phyloP scores from a whole-genome alignment of 2,113 vertebrate genomes.

The Apodemus speciosus region DNA sequence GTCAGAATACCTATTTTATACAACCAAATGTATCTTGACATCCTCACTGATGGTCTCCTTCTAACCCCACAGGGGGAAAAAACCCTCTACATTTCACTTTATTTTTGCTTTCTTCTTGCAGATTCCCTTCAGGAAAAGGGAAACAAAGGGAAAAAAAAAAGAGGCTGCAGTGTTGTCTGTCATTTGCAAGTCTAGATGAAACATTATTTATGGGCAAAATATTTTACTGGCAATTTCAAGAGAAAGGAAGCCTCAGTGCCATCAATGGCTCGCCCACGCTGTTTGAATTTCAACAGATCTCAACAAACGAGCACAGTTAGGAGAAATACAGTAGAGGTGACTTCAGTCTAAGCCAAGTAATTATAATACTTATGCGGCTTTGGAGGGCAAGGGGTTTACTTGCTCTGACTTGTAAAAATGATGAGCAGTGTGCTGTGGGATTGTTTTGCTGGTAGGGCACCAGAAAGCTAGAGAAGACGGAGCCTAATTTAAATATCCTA shows the following conservation, averaged over 20 bases:
- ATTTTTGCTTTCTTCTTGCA: slow-evolving; percentile 41
- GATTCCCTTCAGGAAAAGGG: slow-evolving; percentile 24
- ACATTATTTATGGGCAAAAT: slow-evolving; percentile 77
- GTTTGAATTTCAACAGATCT: slow-evolving; percentile 74
- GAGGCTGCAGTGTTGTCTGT: slow-evolving; percentile 42
- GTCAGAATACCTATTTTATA: not conserved
- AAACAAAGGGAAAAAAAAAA: not conserved
- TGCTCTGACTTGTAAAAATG: slow-evolving; percentile 64
- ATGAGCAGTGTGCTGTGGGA: slow-evolving; percentile 45
- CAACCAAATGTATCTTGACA: slow-evolving; percentile 17
- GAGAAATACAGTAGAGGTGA: slow-evolving; percentile 73
- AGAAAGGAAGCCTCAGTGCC: slow-evolving; percentile 70
- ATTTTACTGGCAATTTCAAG: slow-evolving; percentile 78
- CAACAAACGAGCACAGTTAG: slow-evolving; percentile 72
- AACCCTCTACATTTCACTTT: not conserved
- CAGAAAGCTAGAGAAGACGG: slow-evolving; percentile 17
- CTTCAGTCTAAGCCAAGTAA: slow-evolving; percentile 72
- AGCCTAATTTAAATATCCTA: slow-evolving; percentile 56
- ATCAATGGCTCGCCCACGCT: slow-evolving; percentile 69
- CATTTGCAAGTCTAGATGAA: slow-evolving; percentile 77
- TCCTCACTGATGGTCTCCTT: not conserved
- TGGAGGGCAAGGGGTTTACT: slow-evolving; percentile 63
- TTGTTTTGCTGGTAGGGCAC: slow-evolving; percentile 42
- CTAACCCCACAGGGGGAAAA: not conserved
- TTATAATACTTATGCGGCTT: slow-evolving; percentile 57